Base-by-base conservation (phyloP, 2,888 invertebrate species). In the Drosophila cyrtoloma region DNA sequence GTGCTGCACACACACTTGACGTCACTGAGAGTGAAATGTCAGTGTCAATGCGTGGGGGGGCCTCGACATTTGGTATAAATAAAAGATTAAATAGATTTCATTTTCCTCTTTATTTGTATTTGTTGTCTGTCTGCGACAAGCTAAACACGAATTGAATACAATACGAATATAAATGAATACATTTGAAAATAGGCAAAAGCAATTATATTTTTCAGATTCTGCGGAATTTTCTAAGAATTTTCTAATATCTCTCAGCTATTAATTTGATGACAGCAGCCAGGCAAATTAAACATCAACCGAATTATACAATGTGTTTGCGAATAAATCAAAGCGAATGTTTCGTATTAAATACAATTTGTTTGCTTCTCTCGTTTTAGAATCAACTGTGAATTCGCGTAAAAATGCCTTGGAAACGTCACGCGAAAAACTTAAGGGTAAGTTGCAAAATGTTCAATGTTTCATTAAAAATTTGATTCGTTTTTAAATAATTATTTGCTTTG, bases 351-450 rank as follows among this genome's bases (percentile, higher is more conserved):
- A 28, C 2, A 47, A 35, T 0, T 35, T 57, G 33, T 59, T 28
- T 39, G 19, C 19, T 67, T 69, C n/a, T 39, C 47, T 47, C 30
- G 53, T 90, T 82, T 7, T 77, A 92, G 92, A 92, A 84, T 83
- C 91, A 47, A 82, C 91, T 57, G 90, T 91, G 30, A 92, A 91
- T 82, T 86, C 92, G 51, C 90, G 92, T 32, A 92, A 92, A 79
- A 89, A 81, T 52, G 81, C 90, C 44, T 62, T 89, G 78, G 92
- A 92, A 74, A 82, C 87, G 74, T 82, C 88, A 22, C 91, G 91
- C 66, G 92, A 91, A 75, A 90, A 90, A 68, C 58, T 85, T 0
- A 89, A 85, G 81, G 92, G 92, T 92, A 82, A 81, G 82, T 71
- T 28, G 3, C 1, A 6, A 1, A 26, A 12, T 22, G 16, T 53